Base-by-base conservation (phyloP, 2,113 vertebrate genomes). In the Paratilapia polleni region DNA sequence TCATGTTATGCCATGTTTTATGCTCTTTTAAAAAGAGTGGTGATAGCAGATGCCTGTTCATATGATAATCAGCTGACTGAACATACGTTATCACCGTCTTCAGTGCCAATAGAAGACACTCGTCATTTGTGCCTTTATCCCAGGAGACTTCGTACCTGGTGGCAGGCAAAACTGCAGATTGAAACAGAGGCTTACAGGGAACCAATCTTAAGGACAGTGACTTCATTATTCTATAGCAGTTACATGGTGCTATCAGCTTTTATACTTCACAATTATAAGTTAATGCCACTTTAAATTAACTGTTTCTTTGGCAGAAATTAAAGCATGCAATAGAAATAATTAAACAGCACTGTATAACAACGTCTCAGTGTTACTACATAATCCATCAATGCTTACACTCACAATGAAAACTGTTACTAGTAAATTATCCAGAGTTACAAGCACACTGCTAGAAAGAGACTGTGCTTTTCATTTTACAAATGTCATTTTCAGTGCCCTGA, bases 351-450 rank as follows among this genome's bases (percentile, higher is more conserved):
- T 2, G 68, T 78, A 82, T 47, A 87, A 87, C 76, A 81, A 84
- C 1, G 19, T 77, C 20, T 43, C 12, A 15, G 59, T 76, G 54
- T 38, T 57, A 75, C 76, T 79, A 49, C 17, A 62, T 58, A 77
- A 82, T 85, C 41, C 68, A 80, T 84, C 77, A 66, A 34, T 41
- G 6, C 66, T 73, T 24, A 77, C 22, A 66, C 60, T 19, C 11
- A 2, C 75, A 57, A 74, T 82, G 24, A 78, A 81, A 80, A 70
- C 52, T 4, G 26, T 73, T 73, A 77, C 70, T 81, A 61, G 79
- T 68, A 77, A 86, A 86, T 81, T 68, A 77, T 56, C 62, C 41
- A 77, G 49, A 56, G 74, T 79, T 68, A 82, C 79, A 54, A 76
- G 58, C 24, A 74, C 41, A 58, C 34, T 13, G 66, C 64, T 58